Evolutionary conservation across 2,888 invertebrate species (phyloP).

Genomic region (Caenorhabditis virilis): DNA sequence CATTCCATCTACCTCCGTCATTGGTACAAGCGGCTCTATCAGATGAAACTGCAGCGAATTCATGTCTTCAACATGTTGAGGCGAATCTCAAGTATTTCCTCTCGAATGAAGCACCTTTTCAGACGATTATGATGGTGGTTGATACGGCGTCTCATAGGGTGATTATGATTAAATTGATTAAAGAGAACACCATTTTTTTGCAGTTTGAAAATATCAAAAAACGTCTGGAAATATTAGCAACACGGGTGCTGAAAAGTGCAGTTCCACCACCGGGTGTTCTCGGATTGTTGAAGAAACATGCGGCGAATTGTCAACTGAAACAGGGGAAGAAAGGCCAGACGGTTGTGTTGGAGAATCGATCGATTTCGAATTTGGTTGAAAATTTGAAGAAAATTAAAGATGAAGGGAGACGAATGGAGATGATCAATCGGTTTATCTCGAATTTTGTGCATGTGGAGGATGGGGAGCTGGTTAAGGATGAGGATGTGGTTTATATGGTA

Average conservation of each 20-base stretch:
- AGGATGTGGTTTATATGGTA: neutral
- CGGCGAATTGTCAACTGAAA: conserved; percentile 1
- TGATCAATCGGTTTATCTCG: neutral
- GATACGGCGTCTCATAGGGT: conserved; percentile 33
- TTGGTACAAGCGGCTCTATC: conserved; percentile 20
- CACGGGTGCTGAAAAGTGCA: conserved; percentile 30
- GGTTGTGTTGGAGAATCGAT: no score
- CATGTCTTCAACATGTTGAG: conserved; percentile 23
- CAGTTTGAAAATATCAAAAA: conserved; percentile 20
- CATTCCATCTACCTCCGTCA: conserved; percentile 12
- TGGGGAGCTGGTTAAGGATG: neutral
- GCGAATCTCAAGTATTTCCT: conserved; percentile 43
- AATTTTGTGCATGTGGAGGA: neutral
- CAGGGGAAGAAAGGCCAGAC: neutral
- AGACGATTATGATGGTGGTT: conserved; percentile 17
- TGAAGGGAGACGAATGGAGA: neutral
- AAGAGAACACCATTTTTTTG: conserved; percentile 6
- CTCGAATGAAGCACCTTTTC: conserved; percentile 33
- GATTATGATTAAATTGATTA: neutral
- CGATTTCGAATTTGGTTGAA: no score
- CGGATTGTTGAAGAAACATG: conserved; percentile 25
- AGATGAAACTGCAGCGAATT: conserved; percentile 11
- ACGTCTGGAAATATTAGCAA: conserved; percentile 24
- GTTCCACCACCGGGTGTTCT: conserved; percentile 17
- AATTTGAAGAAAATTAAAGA: neutral